Base-by-base conservation (phyloP, 2,797 vertebrate genomes). In the Propithecus perrieri region DNA sequence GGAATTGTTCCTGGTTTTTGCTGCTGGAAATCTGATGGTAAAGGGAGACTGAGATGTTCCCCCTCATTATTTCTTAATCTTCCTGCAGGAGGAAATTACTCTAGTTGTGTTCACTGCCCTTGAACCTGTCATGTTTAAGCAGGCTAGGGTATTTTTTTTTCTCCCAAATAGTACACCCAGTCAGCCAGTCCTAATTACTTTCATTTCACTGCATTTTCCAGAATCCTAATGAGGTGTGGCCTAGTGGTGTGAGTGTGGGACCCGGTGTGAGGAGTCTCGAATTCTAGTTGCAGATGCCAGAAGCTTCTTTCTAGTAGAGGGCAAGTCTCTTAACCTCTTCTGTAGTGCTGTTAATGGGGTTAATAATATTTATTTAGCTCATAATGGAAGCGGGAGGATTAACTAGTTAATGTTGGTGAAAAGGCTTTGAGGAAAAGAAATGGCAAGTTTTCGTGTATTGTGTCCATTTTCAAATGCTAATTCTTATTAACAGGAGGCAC, bases 31-130 rank as follows among this genome's bases (percentile, higher is more conserved):
- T 95, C 57, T 94, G 81, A 95, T 89, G 30, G 67, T 65, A 92
- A 84, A 76, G 53, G n/a, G 46, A 93, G 46, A 74, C 24, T 69
- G 65, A 88, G 53, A 50, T 87, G 71, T 91, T 86, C 76, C 74
- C 41, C 33, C 48, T 96, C 78, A 95, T 97, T 97, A 93, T 97
- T 95, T 96, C 95, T 97, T 95, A 89, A 92, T 97, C 76, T 97
- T 95, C 69, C 87, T 92, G 78, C 35, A 96, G 89, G 83, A 95
- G 43, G 72, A 93, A 97, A 93, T 93, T 90, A 65, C 69, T 76
- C 35, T 94, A 63, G 75, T 91, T 96, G 75, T 95, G 79, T 90
- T 97, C 90, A 94, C 75, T 7, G 30, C 65, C 69, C 85, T 95
- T 86, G 53, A 83, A 65, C 86, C 71, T 95, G 88, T 96, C 88